These are phyloP conservation scores for Apotomis capreana DNA, from an alignment of 2,888 invertebrate species.

Conservation along the genomic window DNA sequence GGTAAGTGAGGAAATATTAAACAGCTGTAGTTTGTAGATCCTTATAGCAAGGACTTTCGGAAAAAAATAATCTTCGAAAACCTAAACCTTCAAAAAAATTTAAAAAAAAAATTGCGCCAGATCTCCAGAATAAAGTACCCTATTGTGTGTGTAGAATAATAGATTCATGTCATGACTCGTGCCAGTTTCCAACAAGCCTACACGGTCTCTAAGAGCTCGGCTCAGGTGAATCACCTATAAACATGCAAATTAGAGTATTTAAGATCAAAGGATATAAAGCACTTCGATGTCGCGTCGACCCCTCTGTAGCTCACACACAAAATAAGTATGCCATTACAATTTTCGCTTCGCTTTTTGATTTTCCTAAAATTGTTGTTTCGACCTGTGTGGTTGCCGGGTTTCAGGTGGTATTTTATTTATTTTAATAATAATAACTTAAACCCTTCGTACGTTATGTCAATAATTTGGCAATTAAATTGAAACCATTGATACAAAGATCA, in stretches of 20 bases:
- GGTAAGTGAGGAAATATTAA: too few relatives aligned
- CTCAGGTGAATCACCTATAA: conserved; percentile 32
- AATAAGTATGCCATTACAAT: background rate
- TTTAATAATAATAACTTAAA: too few relatives aligned
- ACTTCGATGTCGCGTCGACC: background rate
- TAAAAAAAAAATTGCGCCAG: too few relatives aligned
- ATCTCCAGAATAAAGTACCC: background rate
- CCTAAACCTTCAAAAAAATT: too few relatives aligned
- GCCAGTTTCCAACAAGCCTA: conserved; percentile 17
- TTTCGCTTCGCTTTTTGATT: background rate
- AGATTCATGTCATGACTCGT: conserved; percentile 4
- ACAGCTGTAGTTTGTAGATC: too few relatives aligned
- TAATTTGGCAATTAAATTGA: too few relatives aligned
- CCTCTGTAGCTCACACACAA: background rate
- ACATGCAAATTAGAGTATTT: conserved; percentile 38
- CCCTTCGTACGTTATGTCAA: too few relatives aligned
- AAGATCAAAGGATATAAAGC: conserved; percentile 37
- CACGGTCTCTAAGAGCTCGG: conserved; percentile 6
- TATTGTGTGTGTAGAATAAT: background rate
- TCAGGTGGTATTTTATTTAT: too few relatives aligned
- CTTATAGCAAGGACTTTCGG: too few relatives aligned
- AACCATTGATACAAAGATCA: too few relatives aligned
- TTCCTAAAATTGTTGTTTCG: background rate
- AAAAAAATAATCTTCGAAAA: too few relatives aligned
- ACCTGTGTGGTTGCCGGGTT: too few relatives aligned